phyloP scores from a whole-genome alignment of 2,888 invertebrate genomes.

The Podabrus alpinus region DNA sequence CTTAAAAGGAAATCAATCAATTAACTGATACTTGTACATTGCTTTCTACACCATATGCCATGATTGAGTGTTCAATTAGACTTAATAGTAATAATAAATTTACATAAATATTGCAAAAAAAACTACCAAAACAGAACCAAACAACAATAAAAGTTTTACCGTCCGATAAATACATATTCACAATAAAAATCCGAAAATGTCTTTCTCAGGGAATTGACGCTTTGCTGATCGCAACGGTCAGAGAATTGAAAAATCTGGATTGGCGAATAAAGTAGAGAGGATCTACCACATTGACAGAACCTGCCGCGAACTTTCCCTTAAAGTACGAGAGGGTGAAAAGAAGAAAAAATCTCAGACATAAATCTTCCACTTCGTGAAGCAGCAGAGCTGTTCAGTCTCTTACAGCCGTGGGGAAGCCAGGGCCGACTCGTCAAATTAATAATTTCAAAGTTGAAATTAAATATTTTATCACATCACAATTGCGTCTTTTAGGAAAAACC shows the following conservation, averaged over 20 bases:
- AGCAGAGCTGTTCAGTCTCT: slow-evolving; percentile 30
- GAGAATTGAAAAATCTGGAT: slow-evolving; percentile 36
- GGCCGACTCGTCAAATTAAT: slow-evolving; percentile 20
- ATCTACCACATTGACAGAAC: slow-evolving; percentile 36
- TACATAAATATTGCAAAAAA: not conserved
- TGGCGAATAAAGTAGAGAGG: slow-evolving; percentile 35
- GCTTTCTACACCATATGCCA: not conserved
- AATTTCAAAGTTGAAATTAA: not conserved
- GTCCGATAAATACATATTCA: not conserved
- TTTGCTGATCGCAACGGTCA: slow-evolving; percentile 24
- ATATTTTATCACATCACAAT: not conserved
- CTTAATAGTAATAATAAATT: not conserved
- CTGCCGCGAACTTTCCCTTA: slow-evolving; percentile 35
- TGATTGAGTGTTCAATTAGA: not conserved
- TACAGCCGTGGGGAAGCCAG: slow-evolving; percentile 24
- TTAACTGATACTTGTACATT: not conserved
- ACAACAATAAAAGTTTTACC: no score
- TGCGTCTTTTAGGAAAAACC: not conserved
- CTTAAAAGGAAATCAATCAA: not conserved
- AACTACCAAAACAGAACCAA: not conserved
- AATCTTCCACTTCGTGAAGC: slow-evolving; percentile 38
- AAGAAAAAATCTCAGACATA: slow-evolving; percentile 39
- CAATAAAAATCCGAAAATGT: not conserved
- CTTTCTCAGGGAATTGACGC: slow-evolving; percentile 5
- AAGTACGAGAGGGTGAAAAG: slow-evolving; percentile 25